Percentiles rank a stretch among this genome's conserved stretches.
These are phyloP conservation scores for Nebria salina DNA, from an alignment of 2,888 invertebrate species.

Conservation along the genomic window DNA sequence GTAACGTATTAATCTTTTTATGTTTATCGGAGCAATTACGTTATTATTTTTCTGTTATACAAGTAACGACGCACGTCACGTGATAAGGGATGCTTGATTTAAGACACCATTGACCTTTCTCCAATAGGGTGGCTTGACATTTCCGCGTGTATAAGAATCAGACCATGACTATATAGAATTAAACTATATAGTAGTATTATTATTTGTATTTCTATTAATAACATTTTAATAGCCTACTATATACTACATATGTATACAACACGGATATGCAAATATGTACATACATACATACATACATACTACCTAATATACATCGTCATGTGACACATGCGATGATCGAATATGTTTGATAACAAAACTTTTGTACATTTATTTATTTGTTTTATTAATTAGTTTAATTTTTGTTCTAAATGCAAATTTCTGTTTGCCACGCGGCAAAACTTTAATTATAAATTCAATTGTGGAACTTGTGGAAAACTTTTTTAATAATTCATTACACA, in stretches of 20 bases:
- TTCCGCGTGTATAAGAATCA: constrained; percentile 21
- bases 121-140: neutral
- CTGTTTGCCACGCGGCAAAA: neutral
- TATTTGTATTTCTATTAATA: constrained; percentile 30
- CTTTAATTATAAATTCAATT: neutral
- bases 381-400: neutral
- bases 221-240: constrained; percentile 24
- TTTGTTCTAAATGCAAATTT: neutral
- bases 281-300: too few species aligned
- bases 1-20: constrained; percentile 28
- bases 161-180: constrained; percentile 23
- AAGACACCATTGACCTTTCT: constrained; percentile 30
- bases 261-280: too few species aligned
- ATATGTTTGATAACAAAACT: neutral
- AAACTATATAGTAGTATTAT: constrained; percentile 33
- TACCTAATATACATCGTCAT: neutral
- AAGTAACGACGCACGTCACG: constrained; percentile 35
- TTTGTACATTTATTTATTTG: neutral
- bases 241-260: neutral
- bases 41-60: constrained; percentile 32
- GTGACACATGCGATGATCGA: neutral
- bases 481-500: neutral
- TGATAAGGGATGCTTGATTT: constrained; percentile 19
- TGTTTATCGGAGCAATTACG: constrained; percentile 33
- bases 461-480: neutral